phyloP scores from a whole-genome alignment of 92 coral and sea anemone genomes.

The Blastomussa wellsi region DNA sequence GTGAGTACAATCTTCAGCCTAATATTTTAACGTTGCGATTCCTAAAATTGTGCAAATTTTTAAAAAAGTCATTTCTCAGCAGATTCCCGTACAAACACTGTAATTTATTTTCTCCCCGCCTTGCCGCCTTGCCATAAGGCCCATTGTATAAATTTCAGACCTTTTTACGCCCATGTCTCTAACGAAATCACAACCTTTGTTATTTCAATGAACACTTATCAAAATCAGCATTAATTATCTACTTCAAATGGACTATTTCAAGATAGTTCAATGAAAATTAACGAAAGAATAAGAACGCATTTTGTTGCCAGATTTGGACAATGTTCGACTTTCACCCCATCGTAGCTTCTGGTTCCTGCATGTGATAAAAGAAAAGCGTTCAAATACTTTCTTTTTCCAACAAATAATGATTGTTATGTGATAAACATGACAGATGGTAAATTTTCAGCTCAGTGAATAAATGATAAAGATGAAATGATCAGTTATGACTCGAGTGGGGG shows the following conservation, averaged over 20 bases:
- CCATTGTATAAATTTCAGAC: constrained; percentile 2
- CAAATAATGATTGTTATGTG: not conserved
- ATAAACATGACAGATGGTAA: too few relatives aligned
- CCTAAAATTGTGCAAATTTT: too few relatives aligned
- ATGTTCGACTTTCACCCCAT: not conserved
- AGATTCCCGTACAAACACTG: too few relatives aligned
- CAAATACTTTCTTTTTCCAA: not conserved
- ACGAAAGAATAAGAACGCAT: not conserved
- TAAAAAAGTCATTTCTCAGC: too few relatives aligned
- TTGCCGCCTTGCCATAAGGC: too few relatives aligned
- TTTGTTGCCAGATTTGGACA: not conserved
- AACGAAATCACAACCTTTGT: not conserved
- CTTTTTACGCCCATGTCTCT: not conserved
- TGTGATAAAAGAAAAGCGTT: not conserved
- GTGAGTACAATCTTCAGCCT: too few relatives aligned
- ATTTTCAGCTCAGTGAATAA: too few relatives aligned
- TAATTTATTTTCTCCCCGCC: too few relatives aligned
- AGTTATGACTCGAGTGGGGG: too few relatives aligned
- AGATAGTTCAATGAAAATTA: not conserved
- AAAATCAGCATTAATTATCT: not conserved
- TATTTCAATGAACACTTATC: not conserved
- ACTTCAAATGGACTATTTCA: not conserved
- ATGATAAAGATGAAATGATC: too few relatives aligned
- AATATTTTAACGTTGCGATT: too few relatives aligned
- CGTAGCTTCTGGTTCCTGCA: not conserved